phyloP scores from a whole-genome alignment of 2,888 invertebrate genomes.

The Zaprionus bogoriensis region DNA sequence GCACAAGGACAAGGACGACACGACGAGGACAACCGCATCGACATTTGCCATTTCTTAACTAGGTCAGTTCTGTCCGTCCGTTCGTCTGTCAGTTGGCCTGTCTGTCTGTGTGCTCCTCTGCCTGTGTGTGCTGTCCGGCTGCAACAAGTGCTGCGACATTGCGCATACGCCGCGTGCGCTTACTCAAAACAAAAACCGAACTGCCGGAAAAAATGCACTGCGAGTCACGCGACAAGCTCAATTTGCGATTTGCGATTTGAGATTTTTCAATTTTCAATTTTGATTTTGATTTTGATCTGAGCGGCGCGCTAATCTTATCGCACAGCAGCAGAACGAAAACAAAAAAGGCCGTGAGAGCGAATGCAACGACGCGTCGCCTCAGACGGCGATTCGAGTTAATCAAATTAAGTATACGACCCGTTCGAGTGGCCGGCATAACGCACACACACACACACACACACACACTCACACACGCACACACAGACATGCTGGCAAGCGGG shows the following conservation, averaged over 20 bases:
- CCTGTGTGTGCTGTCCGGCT: background rate
- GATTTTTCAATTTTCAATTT: background rate
- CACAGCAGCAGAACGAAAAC: constrained; percentile 7
- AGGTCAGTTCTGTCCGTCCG: too few species aligned
- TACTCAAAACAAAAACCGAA: background rate
- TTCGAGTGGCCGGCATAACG: constrained; percentile 20
- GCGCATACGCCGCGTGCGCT: constrained; percentile 26
- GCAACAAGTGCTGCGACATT: constrained; percentile 32
- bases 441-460: constrained; percentile 20
- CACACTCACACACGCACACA: constrained; percentile 9
- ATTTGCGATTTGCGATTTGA: too few species aligned
- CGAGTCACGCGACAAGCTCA: constrained; percentile 39
- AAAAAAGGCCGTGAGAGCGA: background rate
- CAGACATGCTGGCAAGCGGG: background rate
- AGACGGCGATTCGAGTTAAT: constrained; percentile 26
- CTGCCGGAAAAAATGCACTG: constrained; percentile 18
- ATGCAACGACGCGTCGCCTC: constrained; percentile 18
- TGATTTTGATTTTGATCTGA: constrained; percentile 22
- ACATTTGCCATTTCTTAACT: constrained; percentile 46
- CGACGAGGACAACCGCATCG: constrained; percentile 3
- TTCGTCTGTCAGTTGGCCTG: too few species aligned
- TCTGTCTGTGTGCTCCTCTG: too few species aligned
- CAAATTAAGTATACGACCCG: constrained; percentile 59
- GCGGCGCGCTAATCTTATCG: constrained; percentile 49
- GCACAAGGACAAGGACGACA: constrained; percentile 18